phyloP scores from a whole-genome alignment of 2,888 invertebrate species.

The Sipha maydis region DNA sequence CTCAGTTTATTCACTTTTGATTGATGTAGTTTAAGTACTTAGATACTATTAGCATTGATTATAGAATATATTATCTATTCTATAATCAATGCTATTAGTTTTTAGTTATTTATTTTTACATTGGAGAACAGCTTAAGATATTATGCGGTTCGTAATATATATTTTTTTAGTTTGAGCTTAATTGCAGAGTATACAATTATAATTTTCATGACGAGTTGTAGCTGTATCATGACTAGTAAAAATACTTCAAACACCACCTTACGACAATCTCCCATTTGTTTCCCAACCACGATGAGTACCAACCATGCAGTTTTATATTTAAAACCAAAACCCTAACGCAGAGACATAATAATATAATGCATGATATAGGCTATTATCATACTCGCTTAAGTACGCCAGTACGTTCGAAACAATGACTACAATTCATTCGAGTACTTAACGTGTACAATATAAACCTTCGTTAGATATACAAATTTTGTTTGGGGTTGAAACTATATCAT shows the following conservation, averaged over 20 bases:
- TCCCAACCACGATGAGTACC: constrained; percentile 8
- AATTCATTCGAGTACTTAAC: constrained; percentile 17
- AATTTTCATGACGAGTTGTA: background rate
- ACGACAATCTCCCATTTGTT: background rate
- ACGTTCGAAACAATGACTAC: constrained; percentile 40
- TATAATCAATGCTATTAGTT: background rate
- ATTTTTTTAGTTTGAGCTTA: too few species aligned
- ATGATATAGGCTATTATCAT: constrained; percentile 22
- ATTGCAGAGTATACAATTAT: too few species aligned
- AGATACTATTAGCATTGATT: background rate
- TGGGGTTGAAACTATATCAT: constrained; percentile 30
- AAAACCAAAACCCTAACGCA: background rate
- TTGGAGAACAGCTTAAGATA: too few species aligned
- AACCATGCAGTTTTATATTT: background rate
- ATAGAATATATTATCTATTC: too few species aligned
- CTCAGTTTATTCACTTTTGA: background rate
- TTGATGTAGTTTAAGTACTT: background rate
- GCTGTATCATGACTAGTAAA: background rate
- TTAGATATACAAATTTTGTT: constrained; percentile 13
- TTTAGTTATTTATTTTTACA: too few species aligned
- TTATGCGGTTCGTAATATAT: too few species aligned
- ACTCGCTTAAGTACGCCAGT: constrained; percentile 27
- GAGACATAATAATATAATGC: background rate
- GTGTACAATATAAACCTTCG: constrained; percentile 9
- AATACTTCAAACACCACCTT: background rate